Evolutionary conservation across 2,888 invertebrate species (phyloP).

Genomic region (Synergus umbraculus): DNA sequence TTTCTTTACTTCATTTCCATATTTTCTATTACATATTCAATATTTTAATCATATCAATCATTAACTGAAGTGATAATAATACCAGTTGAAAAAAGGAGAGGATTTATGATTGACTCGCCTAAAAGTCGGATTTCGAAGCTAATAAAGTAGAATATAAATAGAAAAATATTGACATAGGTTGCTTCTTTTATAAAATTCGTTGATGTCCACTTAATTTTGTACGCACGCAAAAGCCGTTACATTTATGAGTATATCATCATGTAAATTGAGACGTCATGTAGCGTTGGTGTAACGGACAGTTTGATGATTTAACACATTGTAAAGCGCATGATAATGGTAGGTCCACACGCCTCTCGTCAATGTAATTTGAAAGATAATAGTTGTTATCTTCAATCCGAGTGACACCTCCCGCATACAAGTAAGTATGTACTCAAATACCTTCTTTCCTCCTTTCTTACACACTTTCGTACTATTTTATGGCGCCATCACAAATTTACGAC

Average conservation of each 20-base stretch:
- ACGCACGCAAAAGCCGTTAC: background rate
- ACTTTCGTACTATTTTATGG: background rate
- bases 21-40: too few species aligned
- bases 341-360: background rate
- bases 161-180: slow-evolving; percentile 14
- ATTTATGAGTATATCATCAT: background rate
- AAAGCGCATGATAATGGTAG: slow-evolving; percentile 14
- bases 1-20: background rate
- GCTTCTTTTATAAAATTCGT: slow-evolving; percentile 12
- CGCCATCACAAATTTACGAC: background rate
- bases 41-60: too few species aligned
- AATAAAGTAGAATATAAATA: background rate
- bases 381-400: background rate
- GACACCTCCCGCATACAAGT: background rate
- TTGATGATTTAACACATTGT: slow-evolving; percentile 37
- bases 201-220: background rate
- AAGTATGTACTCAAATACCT: background rate
- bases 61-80: too few species aligned
- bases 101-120: too few species aligned
- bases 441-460: too few species aligned
- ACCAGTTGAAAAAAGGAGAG: too few species aligned
- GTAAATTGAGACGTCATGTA: slow-evolving; percentile 28
- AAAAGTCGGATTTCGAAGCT: background rate
- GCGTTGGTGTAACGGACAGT: background rate
- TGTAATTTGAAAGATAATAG: slow-evolving; percentile 13